phyloP scores from a whole-genome alignment of 2,797 vertebrate species.

The Melanotaenia maccullochi region DNA sequence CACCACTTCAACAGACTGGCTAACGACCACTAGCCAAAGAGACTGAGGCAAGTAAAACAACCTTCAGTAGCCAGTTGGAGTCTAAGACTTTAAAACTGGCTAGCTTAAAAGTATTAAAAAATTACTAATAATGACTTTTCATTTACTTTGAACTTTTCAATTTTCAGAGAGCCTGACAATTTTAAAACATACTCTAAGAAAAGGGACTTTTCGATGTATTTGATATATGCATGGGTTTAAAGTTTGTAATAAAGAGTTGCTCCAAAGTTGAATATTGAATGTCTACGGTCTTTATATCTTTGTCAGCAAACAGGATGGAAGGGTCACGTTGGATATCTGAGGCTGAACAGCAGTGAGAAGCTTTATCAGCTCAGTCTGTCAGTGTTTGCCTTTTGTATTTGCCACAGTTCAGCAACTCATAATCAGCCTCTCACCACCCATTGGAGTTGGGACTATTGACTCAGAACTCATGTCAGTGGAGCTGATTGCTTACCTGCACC shows the following conservation, averaged over 20 bases:
- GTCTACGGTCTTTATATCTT: slow-evolving; percentile 15
- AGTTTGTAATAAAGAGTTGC: neutral
- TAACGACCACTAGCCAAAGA: neutral
- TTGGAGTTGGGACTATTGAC: slow-evolving; percentile 68
- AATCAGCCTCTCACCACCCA: slow-evolving; percentile 63
- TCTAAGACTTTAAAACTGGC: neutral
- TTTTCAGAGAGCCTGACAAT: neutral
- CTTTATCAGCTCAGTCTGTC: slow-evolving; percentile 61
- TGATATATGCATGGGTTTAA: slow-evolving; percentile 2
- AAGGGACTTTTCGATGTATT: neutral
- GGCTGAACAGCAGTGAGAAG: slow-evolving; percentile 28
- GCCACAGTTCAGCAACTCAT: slow-evolving; percentile 60
- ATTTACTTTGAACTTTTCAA: too few species aligned
- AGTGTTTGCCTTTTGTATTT: slow-evolving; percentile 55
- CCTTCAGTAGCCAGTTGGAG: neutral
- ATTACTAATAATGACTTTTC: neutral
- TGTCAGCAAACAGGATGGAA: slow-evolving; percentile 29
- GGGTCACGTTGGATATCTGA: slow-evolving; percentile 64
- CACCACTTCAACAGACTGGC: too few species aligned
- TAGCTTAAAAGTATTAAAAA: neutral
- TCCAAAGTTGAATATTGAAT: slow-evolving; percentile 19
- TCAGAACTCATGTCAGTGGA: slow-evolving; percentile 72
- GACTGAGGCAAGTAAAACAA: neutral
- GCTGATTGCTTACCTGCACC: slow-evolving; percentile 77
- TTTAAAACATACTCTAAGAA: neutral